Evolutionary conservation across 2,797 vertebrate genomes (phyloP).

Genomic region (Sebastes baramenuke): DNA sequence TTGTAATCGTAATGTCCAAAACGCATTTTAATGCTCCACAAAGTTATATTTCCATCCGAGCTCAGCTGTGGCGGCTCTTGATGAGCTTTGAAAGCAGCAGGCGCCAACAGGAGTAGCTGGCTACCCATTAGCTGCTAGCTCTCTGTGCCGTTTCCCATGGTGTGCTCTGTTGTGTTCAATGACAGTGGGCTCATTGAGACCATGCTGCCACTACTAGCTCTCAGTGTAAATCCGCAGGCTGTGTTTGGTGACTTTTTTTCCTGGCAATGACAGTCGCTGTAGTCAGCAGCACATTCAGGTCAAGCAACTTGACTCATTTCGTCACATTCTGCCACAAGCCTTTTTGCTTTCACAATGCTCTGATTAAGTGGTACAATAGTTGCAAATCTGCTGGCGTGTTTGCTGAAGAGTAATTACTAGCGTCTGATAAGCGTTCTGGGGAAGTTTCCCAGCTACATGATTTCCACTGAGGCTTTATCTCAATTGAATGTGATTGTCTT

Average conservation of each 20-base stretch:
- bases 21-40: neutral
- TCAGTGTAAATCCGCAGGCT: conserved; percentile 54
- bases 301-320: conserved; percentile 71
- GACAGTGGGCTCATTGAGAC: conserved; percentile 61
- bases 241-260: conserved; percentile 56
- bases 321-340: conserved; percentile 64
- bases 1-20: neutral
- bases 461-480: conserved; percentile 75
- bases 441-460: conserved; percentile 74
- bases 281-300: conserved; percentile 69
- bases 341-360: conserved; percentile 66
- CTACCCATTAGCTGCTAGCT: conserved; percentile 49
- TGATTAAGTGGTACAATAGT: conserved; percentile 74
- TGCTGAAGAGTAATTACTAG: conserved; percentile 74
- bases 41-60: neutral
- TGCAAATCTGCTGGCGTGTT: conserved; percentile 75
- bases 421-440: conserved; percentile 75
- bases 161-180: conserved; percentile 41
- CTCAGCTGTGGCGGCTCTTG: conserved; percentile 15
- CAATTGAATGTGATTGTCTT: conserved; percentile 71
- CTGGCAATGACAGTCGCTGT: conserved; percentile 52
- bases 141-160: conserved; percentile 9
- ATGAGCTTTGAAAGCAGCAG: conserved; percentile 18
- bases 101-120: conserved; percentile 23
- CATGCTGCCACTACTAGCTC: conserved; percentile 30